Conservation (phyloP, 2,113 vertebrate species). For the Platysternon megacephalum region DNA sequence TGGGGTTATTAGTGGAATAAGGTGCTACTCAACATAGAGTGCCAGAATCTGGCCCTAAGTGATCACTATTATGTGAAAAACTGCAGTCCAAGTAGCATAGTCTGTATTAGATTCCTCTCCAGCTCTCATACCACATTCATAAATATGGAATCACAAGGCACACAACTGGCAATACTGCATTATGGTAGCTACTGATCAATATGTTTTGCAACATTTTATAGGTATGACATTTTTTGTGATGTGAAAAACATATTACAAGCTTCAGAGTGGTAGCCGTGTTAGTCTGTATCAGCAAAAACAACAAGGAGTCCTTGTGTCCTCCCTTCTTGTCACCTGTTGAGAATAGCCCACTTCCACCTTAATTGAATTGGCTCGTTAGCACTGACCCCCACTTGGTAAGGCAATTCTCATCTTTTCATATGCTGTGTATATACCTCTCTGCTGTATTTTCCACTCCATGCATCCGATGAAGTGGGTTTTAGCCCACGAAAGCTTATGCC, state of each 20-base stretch:
- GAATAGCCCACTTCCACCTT: no score
- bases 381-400: no score
- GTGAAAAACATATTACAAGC: background rate
- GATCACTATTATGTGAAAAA: background rate
- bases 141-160: background rate
- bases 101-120: background rate
- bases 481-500: no score
- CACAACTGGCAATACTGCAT: background rate
- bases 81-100: background rate
- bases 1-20: background rate
- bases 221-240: background rate
- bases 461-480: no score
- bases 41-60: background rate
- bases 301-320: no score
- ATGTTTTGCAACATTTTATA: background rate
- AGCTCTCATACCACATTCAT: rapidly evolving
- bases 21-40: background rate
- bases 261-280: background rate
- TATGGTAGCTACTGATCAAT: rapidly evolving
- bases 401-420: no score
- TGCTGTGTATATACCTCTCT: no score
- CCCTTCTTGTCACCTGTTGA: no score
- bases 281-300: no score
- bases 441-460: no score
- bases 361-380: no score